Base-by-base conservation (phyloP, 2,113 vertebrate species). In the Brachyhypopomus occidentalis region DNA sequence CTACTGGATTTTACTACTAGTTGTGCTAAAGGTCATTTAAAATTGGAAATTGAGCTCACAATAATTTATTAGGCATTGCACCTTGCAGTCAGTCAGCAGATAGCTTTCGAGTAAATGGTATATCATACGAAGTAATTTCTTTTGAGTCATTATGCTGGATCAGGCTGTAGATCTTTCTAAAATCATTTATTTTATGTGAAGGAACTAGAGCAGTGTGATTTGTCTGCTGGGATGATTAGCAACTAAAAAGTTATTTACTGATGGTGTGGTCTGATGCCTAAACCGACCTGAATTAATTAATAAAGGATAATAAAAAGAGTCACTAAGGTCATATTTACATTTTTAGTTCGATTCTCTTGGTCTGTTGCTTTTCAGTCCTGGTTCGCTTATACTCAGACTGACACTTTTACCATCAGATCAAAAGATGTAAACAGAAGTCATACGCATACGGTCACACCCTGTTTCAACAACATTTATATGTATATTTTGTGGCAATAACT, bases 1-100 rank as follows among this genome's bases (percentile, higher is more conserved):
- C 77, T 19, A 69, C 0, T 81, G 60, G 11, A 73, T 55, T 74
- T 56, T 52, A 81, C 45, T 69, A 69, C 74, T 73, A 69, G 4
- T 34, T 77, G 59, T 22, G 72, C 55, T 56, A 74, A 9, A 81
- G 48, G 36, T 58, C 62, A 66, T 75, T 75, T 58, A 25, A 56
- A 27, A 14, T 8, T 66, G 36, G 11, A 74, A 38, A 58, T 17
- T 36, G 3, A 55, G 56, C n/a, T 63, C 6, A 22, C 41, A 48
- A 5, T 17, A 45, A 56, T n/a, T 20, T 69, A 34, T 30, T 52
- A 52, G 36, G 20, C 22, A 36, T 23, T 6, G 55, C n/a, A 34
- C 27, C 16, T 55, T 5, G 14, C 12, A 66, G 0, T 63, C 22
- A 30, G 63, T 4, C 63, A 19, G 5, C 25, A 66, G 12, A 19